Conservation (phyloP, 2,888 invertebrate genomes). For the Caenorhabditis sp. region DNA sequence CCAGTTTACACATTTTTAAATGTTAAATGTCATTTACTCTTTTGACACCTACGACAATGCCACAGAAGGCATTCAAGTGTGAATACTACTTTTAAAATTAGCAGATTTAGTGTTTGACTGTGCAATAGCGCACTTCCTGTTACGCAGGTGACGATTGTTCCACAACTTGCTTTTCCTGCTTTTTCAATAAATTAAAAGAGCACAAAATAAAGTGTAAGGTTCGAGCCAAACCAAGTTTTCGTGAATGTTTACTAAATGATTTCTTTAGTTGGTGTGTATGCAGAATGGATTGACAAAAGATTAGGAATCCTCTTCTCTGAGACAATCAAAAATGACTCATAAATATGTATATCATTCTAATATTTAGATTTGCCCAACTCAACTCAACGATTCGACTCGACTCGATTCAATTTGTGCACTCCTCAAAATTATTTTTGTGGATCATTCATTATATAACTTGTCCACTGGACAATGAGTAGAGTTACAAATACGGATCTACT, state of each 20-base stretch:
- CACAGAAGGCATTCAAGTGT: conserved; percentile 33
- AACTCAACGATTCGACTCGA: neutral
- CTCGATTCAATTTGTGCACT: neutral
- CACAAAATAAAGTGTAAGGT: too few relatives aligned
- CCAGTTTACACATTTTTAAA: too few relatives aligned
- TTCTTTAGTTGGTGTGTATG: conserved; percentile 21
- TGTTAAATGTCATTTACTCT: neutral
- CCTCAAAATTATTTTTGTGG: too few relatives aligned
- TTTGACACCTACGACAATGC: too few relatives aligned
- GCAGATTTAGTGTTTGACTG: conserved; percentile 24
- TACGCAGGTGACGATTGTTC: conserved; percentile 12
- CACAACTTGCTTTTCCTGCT: too few relatives aligned
- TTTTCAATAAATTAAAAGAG: too few relatives aligned
- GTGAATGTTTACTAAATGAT: conserved; percentile 33
- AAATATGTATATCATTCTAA: neutral
- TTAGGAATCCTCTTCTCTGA: conserved; percentile 15
- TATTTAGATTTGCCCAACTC: conserved; percentile 16
- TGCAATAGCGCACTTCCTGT: conserved; percentile 38
- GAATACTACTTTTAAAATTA: conserved; percentile 21
- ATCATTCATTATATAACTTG: too few relatives aligned
- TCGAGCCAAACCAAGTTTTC: too few relatives aligned
- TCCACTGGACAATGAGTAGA: too few relatives aligned
- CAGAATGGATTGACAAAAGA: conserved; percentile 26
- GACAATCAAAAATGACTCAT: conserved; percentile 40
- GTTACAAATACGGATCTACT: too few relatives aligned